Percentiles rank a stretch among this genome's conserved stretches.
These are phyloP conservation scores for Catharus ustulatus DNA, from an alignment of 2,797 vertebrate species.

Conservation along the genomic window DNA sequence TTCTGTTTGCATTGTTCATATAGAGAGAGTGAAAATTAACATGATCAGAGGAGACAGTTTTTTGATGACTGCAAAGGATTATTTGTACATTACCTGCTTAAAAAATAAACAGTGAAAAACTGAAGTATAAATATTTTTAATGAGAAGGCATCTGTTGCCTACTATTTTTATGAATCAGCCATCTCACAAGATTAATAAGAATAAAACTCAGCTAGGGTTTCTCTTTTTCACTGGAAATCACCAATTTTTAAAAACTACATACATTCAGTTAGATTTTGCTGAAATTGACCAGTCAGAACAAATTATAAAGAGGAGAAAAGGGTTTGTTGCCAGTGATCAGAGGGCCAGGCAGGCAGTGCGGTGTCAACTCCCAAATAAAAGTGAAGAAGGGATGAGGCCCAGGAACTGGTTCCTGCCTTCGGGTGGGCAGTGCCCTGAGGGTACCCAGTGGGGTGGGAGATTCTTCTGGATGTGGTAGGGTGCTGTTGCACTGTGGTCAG, in stretches of 20 bases:
- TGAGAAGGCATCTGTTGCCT: not conserved
- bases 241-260: not conserved
- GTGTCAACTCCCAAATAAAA: fast-evolving
- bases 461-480: fast-evolving
- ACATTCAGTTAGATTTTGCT: not conserved
- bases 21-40: not conserved
- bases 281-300: not conserved
- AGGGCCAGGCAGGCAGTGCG: fast-evolving
- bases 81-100: not conserved
- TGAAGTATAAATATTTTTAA: not conserved
- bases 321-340: not conserved
- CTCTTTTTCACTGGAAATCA: not conserved
- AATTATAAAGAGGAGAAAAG: not conserved
- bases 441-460: fast-evolving
- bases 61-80: not conserved
- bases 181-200: not conserved
- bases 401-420: not conserved
- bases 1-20: not conserved
- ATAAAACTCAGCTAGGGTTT: not conserved
- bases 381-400: not conserved
- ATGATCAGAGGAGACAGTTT: not conserved
- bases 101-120: not conserved
- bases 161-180: not conserved
- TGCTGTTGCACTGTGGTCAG: fast-evolving
- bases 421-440: fast-evolving